A percentile compares a stretch with the other conserved stretches of the same genome.
Conservation (phyloP, 2,888 invertebrate genomes). For the Diplazon laetatorius region DNA sequence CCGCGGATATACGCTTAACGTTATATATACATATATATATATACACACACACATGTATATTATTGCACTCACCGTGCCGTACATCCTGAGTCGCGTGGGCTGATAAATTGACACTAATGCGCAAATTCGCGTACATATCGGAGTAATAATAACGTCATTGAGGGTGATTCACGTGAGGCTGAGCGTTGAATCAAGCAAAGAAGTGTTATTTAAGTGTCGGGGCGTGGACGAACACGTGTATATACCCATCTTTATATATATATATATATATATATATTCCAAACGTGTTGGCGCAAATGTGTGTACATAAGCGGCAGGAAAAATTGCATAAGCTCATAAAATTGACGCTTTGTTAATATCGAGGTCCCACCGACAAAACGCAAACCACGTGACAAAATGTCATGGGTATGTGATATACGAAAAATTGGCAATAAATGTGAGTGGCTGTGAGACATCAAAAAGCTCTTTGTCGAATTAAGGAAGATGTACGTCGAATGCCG, state of each 20-base stretch:
- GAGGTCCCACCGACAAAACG: constrained; percentile 22
- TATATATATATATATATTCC: constrained; percentile 8
- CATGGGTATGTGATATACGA: constrained; percentile 7
- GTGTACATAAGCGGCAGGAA: constrained; percentile 43
- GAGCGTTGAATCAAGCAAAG: constrained; percentile 37
- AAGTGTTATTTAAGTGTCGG: constrained; percentile 34
- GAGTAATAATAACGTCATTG: constrained; percentile 62
- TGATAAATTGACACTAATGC: constrained; percentile 64
- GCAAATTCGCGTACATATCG: constrained; percentile 60
- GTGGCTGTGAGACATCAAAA: constrained; percentile 34
- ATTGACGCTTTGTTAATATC: constrained; percentile 28
- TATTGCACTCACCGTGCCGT: constrained; percentile 14
- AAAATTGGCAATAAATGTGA: constrained; percentile 37
- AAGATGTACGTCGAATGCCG: constrained; percentile 67
- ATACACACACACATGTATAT: too few species aligned
- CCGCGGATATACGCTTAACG: constrained; percentile 15
- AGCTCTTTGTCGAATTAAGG: constrained; percentile 69
- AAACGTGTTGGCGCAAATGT: constrained; percentile 35
- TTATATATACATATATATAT: background rate
- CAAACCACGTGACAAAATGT: constrained; percentile 18
- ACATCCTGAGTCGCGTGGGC: constrained; percentile 52
- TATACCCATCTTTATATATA: background rate
- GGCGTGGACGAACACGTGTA: constrained; percentile 24
- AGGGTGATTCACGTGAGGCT: constrained; percentile 57
- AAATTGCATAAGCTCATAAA: constrained; percentile 39